Conservation (phyloP, 2,113 vertebrate species). For the Istiophorus platypterus region DNA sequence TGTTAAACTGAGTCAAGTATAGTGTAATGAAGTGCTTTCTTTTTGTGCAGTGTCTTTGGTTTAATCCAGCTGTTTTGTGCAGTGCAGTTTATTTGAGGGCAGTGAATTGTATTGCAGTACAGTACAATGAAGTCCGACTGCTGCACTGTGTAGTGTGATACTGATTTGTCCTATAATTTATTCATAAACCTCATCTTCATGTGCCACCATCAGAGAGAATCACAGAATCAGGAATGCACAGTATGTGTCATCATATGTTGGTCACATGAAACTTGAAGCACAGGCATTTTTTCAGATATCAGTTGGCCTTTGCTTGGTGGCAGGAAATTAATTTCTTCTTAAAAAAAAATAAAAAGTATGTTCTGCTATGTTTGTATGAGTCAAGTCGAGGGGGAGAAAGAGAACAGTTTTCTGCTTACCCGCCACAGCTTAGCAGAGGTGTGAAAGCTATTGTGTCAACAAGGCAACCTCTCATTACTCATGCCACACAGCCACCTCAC, state of each 20-base stretch:
- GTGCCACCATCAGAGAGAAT: constrained; percentile 55
- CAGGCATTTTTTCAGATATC: constrained; percentile 35
- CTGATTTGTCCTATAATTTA: constrained; percentile 67
- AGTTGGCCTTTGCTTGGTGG: constrained; percentile 27
- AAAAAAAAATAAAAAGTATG: constrained; percentile 20
- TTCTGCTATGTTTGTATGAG: constrained; percentile 40
- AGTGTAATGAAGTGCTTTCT: constrained; percentile 64
- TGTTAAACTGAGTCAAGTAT: constrained; percentile 48
- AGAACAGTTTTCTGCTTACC: constrained; percentile 56
- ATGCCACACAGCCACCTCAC: constrained; percentile 68
- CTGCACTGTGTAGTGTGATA: constrained; percentile 50
- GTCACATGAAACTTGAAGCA: constrained; percentile 50
- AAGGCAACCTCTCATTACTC: constrained; percentile 79
- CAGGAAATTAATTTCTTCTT: constrained; percentile 18
- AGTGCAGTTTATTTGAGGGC: constrained; percentile 65
- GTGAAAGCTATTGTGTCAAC: constrained; percentile 74
- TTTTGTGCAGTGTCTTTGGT: constrained; percentile 53
- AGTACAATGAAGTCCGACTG: constrained; percentile 61
- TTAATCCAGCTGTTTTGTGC: constrained; percentile 57
- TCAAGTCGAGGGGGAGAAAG: constrained; percentile 32
- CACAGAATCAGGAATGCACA: constrained; percentile 54
- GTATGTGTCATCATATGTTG: constrained; percentile 56
- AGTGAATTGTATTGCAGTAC: constrained; percentile 41
- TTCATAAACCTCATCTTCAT: constrained; percentile 76
- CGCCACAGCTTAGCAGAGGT: constrained; percentile 61